Percentiles rank a stretch among this genome's conserved stretches.
These are phyloP conservation scores for Babylonia areolata DNA, from an alignment of 1,140 invertebrate genomes.

Conservation along the genomic window DNA sequence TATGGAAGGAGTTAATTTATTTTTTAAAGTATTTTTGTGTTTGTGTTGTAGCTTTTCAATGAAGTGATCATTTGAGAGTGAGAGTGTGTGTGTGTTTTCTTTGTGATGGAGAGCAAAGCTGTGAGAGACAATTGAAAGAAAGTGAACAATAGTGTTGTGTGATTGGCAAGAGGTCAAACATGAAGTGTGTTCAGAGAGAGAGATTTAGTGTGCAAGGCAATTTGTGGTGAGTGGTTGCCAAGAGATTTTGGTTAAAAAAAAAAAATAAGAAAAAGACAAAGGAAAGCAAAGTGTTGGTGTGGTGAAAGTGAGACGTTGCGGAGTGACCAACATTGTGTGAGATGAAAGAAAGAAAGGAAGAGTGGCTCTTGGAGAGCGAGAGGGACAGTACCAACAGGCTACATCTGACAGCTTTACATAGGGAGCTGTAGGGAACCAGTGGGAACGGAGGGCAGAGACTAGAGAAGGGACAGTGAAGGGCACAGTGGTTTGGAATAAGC, in stretches of 20 bases:
- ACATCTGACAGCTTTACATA: no score
- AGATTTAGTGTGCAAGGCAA: background rate
- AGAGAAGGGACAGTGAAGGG: no score
- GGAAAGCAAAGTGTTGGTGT: background rate
- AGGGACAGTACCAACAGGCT: no score
- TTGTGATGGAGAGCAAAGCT: background rate
- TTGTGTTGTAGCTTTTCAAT: background rate
- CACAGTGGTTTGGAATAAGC: no score
- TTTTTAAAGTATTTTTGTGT: no score
- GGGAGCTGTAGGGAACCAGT: no score
- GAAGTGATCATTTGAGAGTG: background rate
- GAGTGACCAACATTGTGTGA: background rate
- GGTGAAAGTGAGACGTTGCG: background rate
- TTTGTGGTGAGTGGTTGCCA: slow-evolving; percentile 7
- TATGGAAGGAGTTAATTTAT: no score
- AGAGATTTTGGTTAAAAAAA: background rate
- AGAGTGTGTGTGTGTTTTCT: background rate
- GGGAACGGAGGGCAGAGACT: no score
- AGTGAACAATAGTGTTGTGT: background rate
- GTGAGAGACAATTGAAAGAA: background rate
- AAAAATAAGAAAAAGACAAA: background rate
- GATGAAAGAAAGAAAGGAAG: no score
- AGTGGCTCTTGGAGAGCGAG: no score
- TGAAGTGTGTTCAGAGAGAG: background rate
- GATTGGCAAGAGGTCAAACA: background rate